Conservation (phyloP, 1,140 invertebrate species). For the Papilio machaon region DNA sequence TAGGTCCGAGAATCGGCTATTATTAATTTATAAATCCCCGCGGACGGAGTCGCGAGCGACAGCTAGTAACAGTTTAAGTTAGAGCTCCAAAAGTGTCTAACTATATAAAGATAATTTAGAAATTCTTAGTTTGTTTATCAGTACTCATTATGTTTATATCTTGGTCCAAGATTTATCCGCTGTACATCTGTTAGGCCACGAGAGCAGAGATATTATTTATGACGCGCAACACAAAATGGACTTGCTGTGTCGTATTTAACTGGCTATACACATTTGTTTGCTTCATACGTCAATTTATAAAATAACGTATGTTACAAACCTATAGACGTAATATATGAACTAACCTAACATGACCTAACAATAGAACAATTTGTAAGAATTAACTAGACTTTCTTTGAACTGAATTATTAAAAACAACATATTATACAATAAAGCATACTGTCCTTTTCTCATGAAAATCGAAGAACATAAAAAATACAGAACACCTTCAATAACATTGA, state of each 20-base stretch:
- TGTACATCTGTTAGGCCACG: conserved; percentile 13
- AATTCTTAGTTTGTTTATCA: too few species aligned
- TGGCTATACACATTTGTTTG: neutral
- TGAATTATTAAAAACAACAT: neutral
- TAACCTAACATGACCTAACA: too few species aligned
- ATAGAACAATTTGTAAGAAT: too few species aligned
- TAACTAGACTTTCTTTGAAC: too few species aligned
- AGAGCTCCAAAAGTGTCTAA: too few species aligned
- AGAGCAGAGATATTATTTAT: conserved; percentile 18
- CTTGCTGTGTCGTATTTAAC: conserved; percentile 17
- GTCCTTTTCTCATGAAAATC: neutral
- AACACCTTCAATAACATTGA: neutral
- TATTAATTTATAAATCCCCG: too few species aligned
- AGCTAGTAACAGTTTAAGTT: too few species aligned
- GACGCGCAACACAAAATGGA: neutral
- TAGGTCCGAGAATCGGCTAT: too few species aligned
- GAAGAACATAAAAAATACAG: conserved; percentile 14
- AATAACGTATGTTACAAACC: neutral
- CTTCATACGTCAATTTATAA: neutral
- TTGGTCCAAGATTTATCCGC: neutral
- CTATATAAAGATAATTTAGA: too few species aligned
- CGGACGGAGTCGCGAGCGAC: too few species aligned
- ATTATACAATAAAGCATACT: neutral
- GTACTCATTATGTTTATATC: neutral
- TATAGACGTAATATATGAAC: too few species aligned